Evolutionary conservation across 2,113 vertebrate species (phyloP), one percentile per base, ranked within the genome.

Genomic region (Aegotheles bennettii): DNA sequence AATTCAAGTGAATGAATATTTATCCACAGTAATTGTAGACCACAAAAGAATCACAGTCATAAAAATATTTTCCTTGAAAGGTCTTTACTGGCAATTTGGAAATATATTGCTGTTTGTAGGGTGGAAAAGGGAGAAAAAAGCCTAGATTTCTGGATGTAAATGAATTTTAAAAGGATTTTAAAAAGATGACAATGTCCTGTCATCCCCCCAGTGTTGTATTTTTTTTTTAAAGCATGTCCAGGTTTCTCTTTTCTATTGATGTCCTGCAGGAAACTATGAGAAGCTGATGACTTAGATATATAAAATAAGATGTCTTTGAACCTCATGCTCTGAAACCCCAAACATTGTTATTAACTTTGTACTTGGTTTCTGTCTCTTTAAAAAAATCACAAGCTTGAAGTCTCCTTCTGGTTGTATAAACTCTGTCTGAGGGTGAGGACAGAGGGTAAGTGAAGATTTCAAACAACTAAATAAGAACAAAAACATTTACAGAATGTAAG

Each of bases 401-500:
- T 73, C 57, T 75, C 43, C 13, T 92, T 45, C 31, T 84, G 29
- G 38, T 63, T 86, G 33, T 87, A 29, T 96, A 90, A 97, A 94
- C 90, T 89, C 45, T 36, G 3, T 64, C 74, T 38, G 16, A 10
- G 63, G 8, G 2, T 48, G 16, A 92, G 79, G 82, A 92, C 45
- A 63, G 16, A 70, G 60, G 33, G 16, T 35, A 84, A 89, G 16
- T 1, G 1, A 92, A 54, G 42, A 65, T 86, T 92, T 92, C 59
- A 86, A 93, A 86, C 40, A 86, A 59, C 47, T 77, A 83, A 92
- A 65, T 40, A 59, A 51, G 50, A 95, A 80, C 24, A 67, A 86
- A 94, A 95, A 77, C 79, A 95, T 95, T 93, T 94, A 88, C 42
- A 61, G n/a, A 70, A 70, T 54, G 50, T 40, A 76, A 65, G 86